Conservation (phyloP, 2,797 vertebrate species). For the Fistularia commersonii region DNA sequence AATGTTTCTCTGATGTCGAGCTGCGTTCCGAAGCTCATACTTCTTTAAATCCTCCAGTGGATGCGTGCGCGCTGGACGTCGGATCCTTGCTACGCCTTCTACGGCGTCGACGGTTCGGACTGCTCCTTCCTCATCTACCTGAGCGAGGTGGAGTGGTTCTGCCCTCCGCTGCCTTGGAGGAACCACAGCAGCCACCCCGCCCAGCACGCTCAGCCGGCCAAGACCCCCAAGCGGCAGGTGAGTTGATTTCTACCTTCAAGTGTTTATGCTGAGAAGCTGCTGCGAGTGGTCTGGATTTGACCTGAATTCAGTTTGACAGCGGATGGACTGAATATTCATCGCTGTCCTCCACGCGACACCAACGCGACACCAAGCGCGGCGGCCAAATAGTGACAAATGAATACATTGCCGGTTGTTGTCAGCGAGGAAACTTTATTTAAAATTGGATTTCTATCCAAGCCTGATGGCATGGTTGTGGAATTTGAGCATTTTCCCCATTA, state of each 20-base stretch:
- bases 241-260: conserved; percentile 24
- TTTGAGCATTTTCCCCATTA: conserved; percentile 10
- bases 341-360: not conserved
- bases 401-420: no score
- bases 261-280: not conserved
- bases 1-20: no score
- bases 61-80: conserved; percentile 98
- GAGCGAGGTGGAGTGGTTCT: conserved; percentile 98
- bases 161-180: conserved; percentile 86
- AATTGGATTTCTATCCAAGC: no score
- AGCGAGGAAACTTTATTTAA: no score
- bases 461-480: conserved; percentile 2
- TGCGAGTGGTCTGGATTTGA: no score
- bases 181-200: conserved; percentile 78
- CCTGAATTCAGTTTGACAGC: no score
- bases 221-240: conserved; percentile 79
- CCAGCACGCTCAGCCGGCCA: conserved; percentile 55
- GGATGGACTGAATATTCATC: not conserved
- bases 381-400: no score
- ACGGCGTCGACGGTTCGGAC: conserved; percentile 93
- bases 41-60: conserved; percentile 69
- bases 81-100: conserved; percentile 95
- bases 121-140: conserved; percentile 97
- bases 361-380: no score
- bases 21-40: no score